Percentiles rank a stretch among this genome's conserved stretches.
Conservation (phyloP, 1,140 invertebrate genomes). For the Drosophila sp. region DNA sequence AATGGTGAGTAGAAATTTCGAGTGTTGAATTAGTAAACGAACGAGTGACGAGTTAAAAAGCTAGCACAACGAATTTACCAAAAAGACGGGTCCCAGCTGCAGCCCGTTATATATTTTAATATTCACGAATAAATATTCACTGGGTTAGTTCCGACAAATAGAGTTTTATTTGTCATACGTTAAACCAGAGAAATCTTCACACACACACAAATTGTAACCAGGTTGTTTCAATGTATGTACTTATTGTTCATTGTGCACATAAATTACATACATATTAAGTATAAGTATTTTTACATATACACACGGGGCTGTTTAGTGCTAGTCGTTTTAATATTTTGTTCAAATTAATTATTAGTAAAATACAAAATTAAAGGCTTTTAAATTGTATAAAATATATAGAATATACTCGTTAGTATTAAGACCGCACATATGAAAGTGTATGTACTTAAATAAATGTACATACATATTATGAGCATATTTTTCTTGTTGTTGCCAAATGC, state of each 20-base stretch:
- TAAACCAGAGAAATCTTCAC: neutral
- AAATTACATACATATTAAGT: conserved; percentile 27
- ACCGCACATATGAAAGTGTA: conserved; percentile 3
- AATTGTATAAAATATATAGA: conserved; percentile 44
- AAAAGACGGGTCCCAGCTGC: conserved; percentile 12
- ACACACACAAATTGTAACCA: conserved; percentile 52
- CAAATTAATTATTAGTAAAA: conserved; percentile 47
- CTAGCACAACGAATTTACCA: conserved; percentile 60
- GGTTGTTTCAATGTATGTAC: conserved; percentile 72
- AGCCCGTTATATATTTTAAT: conserved; percentile 27
- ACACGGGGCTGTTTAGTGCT: conserved; percentile 72
- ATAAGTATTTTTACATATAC: conserved; percentile 45
- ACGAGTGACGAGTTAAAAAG: conserved; percentile 4
- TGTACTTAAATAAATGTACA: conserved; percentile 12
- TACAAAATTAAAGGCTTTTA: conserved; percentile 70
- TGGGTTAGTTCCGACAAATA: too few relatives aligned
- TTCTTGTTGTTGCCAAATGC: conserved; percentile 20
- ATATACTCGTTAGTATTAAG: conserved; percentile 27
- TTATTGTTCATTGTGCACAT: conserved; percentile 61
- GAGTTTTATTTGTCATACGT: too few relatives aligned
- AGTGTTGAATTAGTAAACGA: neutral
- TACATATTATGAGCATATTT: conserved; percentile 1
- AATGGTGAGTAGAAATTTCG: neutral
- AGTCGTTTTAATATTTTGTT: conserved; percentile 65
- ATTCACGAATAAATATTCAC: neutral